Evolutionary conservation across 2,113 vertebrate genomes (phyloP).

Genomic region (Microcebus tavaratra): DNA sequence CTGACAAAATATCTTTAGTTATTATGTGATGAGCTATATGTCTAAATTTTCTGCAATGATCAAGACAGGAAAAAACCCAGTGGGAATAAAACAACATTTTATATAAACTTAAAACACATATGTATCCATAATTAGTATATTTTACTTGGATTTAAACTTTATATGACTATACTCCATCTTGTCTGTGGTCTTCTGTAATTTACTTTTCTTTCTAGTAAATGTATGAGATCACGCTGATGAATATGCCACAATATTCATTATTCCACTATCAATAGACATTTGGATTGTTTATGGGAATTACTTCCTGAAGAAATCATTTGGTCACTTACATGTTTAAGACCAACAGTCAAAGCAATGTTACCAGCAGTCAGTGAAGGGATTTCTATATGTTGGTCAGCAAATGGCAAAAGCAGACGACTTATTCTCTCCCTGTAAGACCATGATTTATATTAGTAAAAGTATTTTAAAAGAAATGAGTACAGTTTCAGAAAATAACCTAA

Average conservation of each 20-base stretch:
- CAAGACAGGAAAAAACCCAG: not conserved
- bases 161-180: not conserved
- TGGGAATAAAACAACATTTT: not conserved
- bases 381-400: slow-evolving; percentile 97
- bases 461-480: not conserved
- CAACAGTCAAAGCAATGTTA: slow-evolving; percentile 96
- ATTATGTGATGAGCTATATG: not conserved
- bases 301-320: not conserved
- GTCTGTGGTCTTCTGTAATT: not conserved
- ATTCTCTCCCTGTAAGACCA: slow-evolving; percentile 92
- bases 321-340: slow-evolving; percentile 93
- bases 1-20: not conserved
- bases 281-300: not conserved
- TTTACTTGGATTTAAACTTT: slow-evolving; percentile 36
- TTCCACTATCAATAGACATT: not conserved
- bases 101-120: slow-evolving; percentile 10
- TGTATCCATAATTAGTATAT: not conserved
- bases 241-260: not conserved
- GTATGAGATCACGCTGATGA: not conserved
- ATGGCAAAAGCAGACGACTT: slow-evolving; percentile 95
- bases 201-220: slow-evolving; percentile 28
- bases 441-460: slow-evolving; percentile 53
- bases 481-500: not conserved
- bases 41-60: not conserved
- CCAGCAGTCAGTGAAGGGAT: slow-evolving; percentile 93